A percentile compares a stretch with the other conserved stretches of the same genome.
phyloP scores from a whole-genome alignment of 2,888 invertebrate genomes.

The Ecliptopera silaceata region DNA sequence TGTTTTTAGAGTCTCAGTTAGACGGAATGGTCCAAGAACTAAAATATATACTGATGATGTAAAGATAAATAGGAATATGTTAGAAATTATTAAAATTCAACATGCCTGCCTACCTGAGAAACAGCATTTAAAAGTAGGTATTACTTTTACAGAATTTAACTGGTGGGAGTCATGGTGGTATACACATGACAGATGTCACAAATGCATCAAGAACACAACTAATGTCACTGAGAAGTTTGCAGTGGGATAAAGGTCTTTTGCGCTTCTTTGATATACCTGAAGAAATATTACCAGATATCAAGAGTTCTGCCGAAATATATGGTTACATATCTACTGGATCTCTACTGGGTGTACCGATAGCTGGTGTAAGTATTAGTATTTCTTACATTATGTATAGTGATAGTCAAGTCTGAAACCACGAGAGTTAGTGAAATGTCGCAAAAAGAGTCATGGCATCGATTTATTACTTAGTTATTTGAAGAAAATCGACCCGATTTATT shows the following conservation, averaged over 20 bases:
- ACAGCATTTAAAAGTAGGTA: not conserved
- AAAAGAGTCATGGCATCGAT: no score
- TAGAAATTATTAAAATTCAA: no score
- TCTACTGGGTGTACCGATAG: slow-evolving; percentile 91
- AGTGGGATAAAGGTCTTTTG: slow-evolving; percentile 95
- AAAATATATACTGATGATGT: no score
- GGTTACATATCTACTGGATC: slow-evolving; percentile 90
- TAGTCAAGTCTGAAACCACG: no score
- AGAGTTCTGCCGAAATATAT: slow-evolving; percentile 96
- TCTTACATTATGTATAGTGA: not conserved
- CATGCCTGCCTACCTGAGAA: no score
- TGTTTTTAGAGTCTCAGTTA: no score
- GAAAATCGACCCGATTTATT: no score
- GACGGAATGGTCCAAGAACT: no score
- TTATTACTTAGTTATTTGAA: no score
- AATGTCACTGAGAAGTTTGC: slow-evolving; percentile 94
- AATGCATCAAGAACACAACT: slow-evolving; percentile 98
- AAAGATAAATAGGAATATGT: no score
- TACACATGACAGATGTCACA: slow-evolving; percentile 97
- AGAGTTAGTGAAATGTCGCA: no score
- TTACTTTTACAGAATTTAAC: slow-evolving; percentile 80
- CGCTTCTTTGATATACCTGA: slow-evolving; percentile 94
- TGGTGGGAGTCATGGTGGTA: slow-evolving; percentile 79
- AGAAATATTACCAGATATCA: slow-evolving; percentile 93
- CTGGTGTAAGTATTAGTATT: slow-evolving; percentile 87